phyloP scores from a whole-genome alignment of 64 coral and sea anemone genomes.

The Catalaphyllia jardinei region DNA sequence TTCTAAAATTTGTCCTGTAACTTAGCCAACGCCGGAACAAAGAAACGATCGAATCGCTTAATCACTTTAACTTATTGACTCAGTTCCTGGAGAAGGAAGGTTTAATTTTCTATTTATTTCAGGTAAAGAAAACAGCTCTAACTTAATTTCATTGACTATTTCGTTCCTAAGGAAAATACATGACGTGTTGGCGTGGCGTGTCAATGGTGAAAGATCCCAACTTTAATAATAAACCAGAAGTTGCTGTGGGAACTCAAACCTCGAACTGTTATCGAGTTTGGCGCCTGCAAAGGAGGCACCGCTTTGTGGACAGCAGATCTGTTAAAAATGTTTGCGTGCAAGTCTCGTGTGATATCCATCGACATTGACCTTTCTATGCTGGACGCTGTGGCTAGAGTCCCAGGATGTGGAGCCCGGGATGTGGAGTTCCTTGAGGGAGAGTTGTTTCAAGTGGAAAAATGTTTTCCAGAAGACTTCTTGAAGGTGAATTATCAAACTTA shows the following conservation, averaged over 20 bases:
- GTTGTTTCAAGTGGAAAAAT: neutral
- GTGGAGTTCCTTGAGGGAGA: neutral
- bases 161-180: conserved; percentile 38
- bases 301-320: conserved; percentile 45
- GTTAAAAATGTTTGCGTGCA: neutral
- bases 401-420: neutral
- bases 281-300: conserved; percentile 1
- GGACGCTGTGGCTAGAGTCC: neutral
- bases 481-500: neutral
- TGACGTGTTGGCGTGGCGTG: conserved; percentile 20
- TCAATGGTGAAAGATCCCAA: conserved; percentile 10
- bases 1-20: too few relatives aligned
- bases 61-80: too few relatives aligned
- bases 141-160: neutral
- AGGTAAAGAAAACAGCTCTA: neutral
- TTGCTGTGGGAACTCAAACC: conserved; percentile 50
- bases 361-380: conserved; percentile 38
- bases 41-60: too few relatives aligned
- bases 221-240: neutral
- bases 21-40: too few relatives aligned
- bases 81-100: too few relatives aligned
- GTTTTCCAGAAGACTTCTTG: neutral
- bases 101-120: too few relatives aligned
- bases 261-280: conserved; percentile 34
- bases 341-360: conserved; percentile 25